These are phyloP conservation scores for Brenthis hecate DNA, from an alignment of 2,888 invertebrate species.

Conservation along the genomic window DNA sequence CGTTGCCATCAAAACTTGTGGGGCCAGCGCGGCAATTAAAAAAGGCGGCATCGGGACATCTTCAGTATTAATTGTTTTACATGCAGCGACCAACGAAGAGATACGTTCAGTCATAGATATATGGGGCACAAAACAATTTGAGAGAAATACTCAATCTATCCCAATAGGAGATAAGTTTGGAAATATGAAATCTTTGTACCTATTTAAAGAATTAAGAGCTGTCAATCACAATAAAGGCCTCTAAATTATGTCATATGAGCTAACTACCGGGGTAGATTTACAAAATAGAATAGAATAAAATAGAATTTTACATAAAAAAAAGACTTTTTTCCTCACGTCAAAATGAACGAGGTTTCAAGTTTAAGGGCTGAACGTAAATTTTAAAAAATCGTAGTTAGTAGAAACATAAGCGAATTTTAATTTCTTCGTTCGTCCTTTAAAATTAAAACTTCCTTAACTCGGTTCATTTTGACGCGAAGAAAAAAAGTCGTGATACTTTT, in stretches of 20 bases:
- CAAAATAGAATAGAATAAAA: too few relatives aligned
- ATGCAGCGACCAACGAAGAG: slow-evolving; percentile 60
- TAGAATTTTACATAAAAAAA: too few relatives aligned
- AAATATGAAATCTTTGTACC: slow-evolving; percentile 52
- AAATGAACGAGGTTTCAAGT: too few relatives aligned
- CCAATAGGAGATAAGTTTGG: slow-evolving; percentile 39
- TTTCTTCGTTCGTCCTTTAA: too few relatives aligned
- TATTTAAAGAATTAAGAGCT: slow-evolving; percentile 52
- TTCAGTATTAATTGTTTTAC: slow-evolving; percentile 61
- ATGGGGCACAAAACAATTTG: slow-evolving; percentile 57
- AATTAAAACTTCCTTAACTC: too few relatives aligned
- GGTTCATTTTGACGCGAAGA: too few relatives aligned
- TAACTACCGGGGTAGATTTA: too few relatives aligned
- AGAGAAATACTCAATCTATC: slow-evolving; percentile 17
- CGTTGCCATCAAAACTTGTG: slow-evolving; percentile 63
- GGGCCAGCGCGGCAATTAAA: slow-evolving; percentile 60
- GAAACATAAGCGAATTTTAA: too few relatives aligned
- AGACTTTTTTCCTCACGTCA: too few relatives aligned
- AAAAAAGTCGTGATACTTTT: too few relatives aligned
- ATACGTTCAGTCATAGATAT: slow-evolving; percentile 70
- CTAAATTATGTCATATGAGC: not conserved
- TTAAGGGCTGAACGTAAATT: too few relatives aligned
- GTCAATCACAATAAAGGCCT: slow-evolving; percentile 58
- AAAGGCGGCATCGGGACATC: slow-evolving; percentile 60
- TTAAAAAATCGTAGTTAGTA: too few relatives aligned